Base-by-base conservation (phyloP, 2,797 vertebrate genomes). In the Coreius guichenoti region DNA sequence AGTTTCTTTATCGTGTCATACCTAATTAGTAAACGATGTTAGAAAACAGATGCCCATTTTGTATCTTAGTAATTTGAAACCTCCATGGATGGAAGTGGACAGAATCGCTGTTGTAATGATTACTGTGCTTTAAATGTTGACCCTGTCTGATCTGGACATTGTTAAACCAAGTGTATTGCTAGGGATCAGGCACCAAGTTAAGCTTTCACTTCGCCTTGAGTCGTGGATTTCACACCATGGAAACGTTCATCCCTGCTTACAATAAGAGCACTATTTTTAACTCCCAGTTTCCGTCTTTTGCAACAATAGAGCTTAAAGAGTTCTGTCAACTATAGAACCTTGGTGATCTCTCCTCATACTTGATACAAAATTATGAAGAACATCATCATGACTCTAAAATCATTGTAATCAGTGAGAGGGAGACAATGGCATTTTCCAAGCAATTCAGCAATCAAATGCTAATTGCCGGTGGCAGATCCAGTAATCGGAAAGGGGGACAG, bases 361-460 rank as follows among this genome's bases (percentile, higher is more conserved):
- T 43, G 67, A 83, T 61, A 43, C 76, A 82, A 39, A 84, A 75
- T 70, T 73, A 87, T 81, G 81, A 81, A 13, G 72, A 81, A 79
- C 78, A 47, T 82, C 51, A 84, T 81, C n/a, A 77, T 84, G 85
- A 81, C 72, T 77, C 43, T 69, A 36, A 87, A 82, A 88, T 84
- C 72, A 90, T 78, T 87, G 86, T 88, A 83, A 90, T 84, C 80
- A 79, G 39, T 8, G 33, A 75, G 68, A 82, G 58, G 36, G 63
- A 86, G 69, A 84, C 80, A 82, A 82, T 69, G 73, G 49, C 43
- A 6, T 4, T 63, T 61, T 80, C 51, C 49, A 69, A 75, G 45
- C 67, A 74, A 68, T 76, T 85, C 80, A 86, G 84, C 75, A 89
- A 88, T 89, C 89, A 87, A 85, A 77, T 43, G 3, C 65, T 88